phyloP scores from a whole-genome alignment of 2,113 vertebrate species.

The Thomomys bottae region DNA sequence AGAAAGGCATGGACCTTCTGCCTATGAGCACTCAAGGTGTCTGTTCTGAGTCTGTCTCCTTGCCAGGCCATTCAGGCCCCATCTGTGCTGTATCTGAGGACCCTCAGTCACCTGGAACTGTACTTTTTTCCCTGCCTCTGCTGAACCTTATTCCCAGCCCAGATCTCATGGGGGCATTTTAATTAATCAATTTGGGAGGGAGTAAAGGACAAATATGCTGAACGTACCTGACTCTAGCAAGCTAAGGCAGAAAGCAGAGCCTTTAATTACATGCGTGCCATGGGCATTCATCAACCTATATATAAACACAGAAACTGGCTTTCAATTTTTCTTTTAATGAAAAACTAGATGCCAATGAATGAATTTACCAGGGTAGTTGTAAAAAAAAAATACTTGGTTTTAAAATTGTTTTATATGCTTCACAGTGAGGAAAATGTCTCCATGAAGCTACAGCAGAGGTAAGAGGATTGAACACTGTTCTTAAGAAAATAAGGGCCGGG shows the following conservation, averaged over 20 bases:
- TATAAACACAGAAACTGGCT: neutral
- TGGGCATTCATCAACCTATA: neutral
- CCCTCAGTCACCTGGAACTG: neutral
- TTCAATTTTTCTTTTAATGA: neutral
- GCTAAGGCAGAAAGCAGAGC: neutral
- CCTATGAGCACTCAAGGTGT: neutral
- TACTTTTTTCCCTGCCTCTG: neutral
- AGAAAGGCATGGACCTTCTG: neutral
- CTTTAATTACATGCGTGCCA: neutral
- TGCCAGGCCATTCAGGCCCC: neutral
- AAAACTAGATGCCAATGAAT: neutral
- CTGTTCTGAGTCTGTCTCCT: no score
- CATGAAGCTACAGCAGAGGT: neutral
- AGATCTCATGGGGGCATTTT: slow-evolving; percentile 22
- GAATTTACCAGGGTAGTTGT: neutral
- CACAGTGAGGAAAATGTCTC: neutral
- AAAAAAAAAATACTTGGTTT: neutral
- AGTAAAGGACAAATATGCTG: rapidly evolving
- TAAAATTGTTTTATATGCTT: neutral
- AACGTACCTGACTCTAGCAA: rapidly evolving
- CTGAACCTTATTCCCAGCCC: neutral
- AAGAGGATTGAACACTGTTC: neutral
- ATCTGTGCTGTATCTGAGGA: neutral
- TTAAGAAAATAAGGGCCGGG: no score
- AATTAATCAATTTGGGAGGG: neutral